Evolutionary conservation across 2,113 vertebrate genomes (phyloP).

Genomic region (Bettongia penicillata): DNA sequence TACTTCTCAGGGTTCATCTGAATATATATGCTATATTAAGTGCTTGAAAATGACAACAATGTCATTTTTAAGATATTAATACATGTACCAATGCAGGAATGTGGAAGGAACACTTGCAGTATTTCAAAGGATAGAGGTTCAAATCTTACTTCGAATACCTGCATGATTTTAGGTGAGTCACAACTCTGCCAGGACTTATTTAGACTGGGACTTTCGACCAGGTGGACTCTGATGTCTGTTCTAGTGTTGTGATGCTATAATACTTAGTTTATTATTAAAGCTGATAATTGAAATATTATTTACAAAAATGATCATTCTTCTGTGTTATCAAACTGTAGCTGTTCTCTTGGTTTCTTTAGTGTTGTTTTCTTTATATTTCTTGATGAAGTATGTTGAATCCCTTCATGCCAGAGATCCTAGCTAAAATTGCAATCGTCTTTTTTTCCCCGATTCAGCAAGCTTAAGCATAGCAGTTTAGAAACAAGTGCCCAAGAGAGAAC

Average conservation of each 20-base stretch:
- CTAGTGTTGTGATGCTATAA: not conserved
- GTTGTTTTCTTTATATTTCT: slow-evolving; percentile 24
- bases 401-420: not conserved
- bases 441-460: slow-evolving; percentile 73
- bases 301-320: not conserved
- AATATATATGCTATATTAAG: not conserved
- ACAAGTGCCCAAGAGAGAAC: slow-evolving; percentile 40
- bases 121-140: no score
- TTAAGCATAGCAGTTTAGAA: slow-evolving; percentile 43
- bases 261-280: not conserved
- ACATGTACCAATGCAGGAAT: not conserved
- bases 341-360: not conserved
- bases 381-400: not conserved
- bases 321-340: not conserved
- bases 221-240: not conserved
- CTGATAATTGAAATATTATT: not conserved
- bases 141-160: no score
- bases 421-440: slow-evolving; percentile 35
- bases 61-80: not conserved
- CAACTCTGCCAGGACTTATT: not conserved
- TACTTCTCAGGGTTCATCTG: not conserved
- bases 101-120: not conserved
- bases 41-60: not conserved
- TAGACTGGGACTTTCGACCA: not conserved
- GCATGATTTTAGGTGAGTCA: not conserved